Conservation (phyloP, 2,113 vertebrate genomes). For the Ceyx melanurus region DNA sequence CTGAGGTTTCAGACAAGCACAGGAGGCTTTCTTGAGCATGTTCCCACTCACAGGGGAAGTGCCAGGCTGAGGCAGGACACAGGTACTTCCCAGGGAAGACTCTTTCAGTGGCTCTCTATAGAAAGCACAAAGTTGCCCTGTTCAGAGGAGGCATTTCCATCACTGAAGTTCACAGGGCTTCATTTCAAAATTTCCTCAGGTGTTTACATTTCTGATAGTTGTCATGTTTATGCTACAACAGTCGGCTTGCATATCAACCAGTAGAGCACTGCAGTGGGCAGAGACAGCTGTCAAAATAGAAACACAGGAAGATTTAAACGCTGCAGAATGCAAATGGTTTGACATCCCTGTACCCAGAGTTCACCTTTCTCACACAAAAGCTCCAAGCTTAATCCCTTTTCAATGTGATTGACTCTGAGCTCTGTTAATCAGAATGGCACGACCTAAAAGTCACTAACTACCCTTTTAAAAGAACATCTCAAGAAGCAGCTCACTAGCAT, state of each 20-base stretch:
- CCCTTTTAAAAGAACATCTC: background rate
- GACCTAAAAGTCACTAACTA: background rate
- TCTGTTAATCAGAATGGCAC: background rate
- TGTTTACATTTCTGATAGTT: background rate
- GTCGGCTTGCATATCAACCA: background rate
- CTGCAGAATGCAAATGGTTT: background rate
- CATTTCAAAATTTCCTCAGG: background rate
- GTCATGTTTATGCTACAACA: background rate
- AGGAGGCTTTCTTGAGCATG: accelerated
- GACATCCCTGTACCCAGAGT: background rate
- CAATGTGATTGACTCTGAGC: background rate
- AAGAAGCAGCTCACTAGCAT: background rate
- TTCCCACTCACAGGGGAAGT: background rate
- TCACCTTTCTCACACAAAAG: background rate
- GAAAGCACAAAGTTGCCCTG: background rate
- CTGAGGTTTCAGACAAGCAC: accelerated
- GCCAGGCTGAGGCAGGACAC: background rate
- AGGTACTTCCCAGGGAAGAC: background rate
- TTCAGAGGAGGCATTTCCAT: background rate
- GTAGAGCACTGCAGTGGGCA: background rate
- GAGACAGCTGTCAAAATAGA: background rate
- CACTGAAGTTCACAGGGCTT: background rate
- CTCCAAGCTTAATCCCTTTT: background rate
- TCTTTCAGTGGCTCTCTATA: background rate
- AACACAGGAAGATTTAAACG: background rate